A percentile compares a stretch with the other conserved stretches of the same genome.
Conservation (phyloP, 2,888 invertebrate species). For the Campoletis raptor region DNA sequence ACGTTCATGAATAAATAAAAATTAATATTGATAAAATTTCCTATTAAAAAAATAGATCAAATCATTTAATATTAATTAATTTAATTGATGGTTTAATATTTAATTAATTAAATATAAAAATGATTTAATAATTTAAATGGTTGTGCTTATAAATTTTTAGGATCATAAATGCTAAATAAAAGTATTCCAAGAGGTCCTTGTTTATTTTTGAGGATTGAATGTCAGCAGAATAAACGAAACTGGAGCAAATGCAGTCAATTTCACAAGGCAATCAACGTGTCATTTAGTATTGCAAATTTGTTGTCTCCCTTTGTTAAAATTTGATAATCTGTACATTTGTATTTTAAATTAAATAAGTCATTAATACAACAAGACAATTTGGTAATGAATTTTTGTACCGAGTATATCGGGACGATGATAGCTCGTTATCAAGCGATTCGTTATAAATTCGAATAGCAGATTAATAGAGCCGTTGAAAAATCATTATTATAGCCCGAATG, state of each 20-base stretch:
- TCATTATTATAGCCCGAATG: slow-evolving; percentile 5
- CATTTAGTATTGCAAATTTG: not conserved
- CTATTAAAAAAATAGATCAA: not conserved
- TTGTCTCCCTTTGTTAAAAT: not conserved
- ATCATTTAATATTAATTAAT: no score
- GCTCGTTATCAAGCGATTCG: not conserved
- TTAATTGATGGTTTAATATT: no score
- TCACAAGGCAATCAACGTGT: not conserved
- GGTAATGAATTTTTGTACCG: not conserved
- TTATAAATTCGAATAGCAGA: not conserved
- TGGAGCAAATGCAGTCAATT: not conserved
- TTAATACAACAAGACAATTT: not conserved
- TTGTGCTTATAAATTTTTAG: no score
- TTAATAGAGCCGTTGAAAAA: not conserved
- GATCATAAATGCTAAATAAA: no score
- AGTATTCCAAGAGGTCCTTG: not conserved
- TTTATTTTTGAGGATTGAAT: not conserved
- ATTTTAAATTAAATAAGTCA: not conserved
- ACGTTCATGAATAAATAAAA: not conserved
- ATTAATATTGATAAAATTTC: not conserved
- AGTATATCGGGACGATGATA: not conserved
- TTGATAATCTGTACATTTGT: not conserved
- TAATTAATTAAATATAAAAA: no score
- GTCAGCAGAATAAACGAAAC: not conserved
- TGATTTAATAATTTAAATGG: no score